phyloP scores from a whole-genome alignment of 2,113 vertebrate genomes.

The Zosterops borbonicus region DNA sequence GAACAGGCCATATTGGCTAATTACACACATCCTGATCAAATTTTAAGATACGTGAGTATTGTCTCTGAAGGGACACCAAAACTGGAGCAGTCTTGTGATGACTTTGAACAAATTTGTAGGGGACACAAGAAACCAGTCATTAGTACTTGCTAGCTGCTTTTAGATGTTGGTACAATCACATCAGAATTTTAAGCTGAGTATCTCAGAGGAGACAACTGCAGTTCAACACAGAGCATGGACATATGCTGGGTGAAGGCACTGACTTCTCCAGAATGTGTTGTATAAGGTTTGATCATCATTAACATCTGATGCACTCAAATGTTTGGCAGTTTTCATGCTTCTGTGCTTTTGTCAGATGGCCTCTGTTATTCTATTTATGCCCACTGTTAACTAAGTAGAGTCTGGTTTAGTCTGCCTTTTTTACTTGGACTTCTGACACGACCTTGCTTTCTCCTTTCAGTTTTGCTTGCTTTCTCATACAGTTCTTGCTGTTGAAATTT shows the following conservation, averaged over 20 bases:
- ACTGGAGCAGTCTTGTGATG: not conserved
- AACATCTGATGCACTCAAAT: not conserved
- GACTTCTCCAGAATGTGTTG: constrained; percentile 13
- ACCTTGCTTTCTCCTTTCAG: not conserved
- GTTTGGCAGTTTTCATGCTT: not conserved
- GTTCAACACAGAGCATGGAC: not conserved
- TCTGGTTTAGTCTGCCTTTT: not conserved
- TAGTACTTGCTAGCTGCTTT: not conserved
- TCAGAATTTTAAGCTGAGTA: not conserved
- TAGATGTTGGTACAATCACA: not conserved
- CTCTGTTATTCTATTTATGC: not conserved
- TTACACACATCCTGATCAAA: not conserved
- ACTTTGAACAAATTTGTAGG: not conserved
- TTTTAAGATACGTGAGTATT: not conserved
- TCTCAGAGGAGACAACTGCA: not conserved
- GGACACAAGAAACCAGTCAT: not conserved
- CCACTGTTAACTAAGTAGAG: not conserved
- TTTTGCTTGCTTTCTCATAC: not conserved
- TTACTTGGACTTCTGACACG: not conserved
- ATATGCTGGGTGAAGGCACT: constrained; percentile 10
- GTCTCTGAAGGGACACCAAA: not conserved
- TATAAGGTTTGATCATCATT: constrained; percentile 6
- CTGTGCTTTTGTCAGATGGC: constrained; percentile 39
- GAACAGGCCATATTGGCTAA: not conserved
- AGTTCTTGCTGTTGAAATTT: not conserved